Evolutionary conservation across 1,140 invertebrate genomes (phyloP).

Genomic region (Bombyx mandarina): DNA sequence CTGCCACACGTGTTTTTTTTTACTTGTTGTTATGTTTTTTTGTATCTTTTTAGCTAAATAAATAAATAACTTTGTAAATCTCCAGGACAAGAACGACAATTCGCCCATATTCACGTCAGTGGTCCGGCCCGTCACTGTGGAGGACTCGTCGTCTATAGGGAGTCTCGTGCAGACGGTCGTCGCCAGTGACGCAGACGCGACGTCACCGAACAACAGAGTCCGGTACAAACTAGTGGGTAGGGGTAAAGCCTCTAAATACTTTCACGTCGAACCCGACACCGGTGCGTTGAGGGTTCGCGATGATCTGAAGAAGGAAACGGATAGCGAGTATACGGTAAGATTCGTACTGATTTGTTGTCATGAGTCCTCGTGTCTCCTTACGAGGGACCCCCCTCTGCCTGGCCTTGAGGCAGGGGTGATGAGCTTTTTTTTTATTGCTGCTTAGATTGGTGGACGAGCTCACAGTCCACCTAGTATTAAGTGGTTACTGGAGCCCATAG

Average conservation of each 20-base stretch:
- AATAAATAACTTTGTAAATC: conserved; percentile 19
- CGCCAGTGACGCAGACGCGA: conserved; percentile 87
- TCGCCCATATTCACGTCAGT: conserved; percentile 88
- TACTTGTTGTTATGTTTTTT: no score
- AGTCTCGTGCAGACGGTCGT: conserved; percentile 82
- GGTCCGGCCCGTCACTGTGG: conserved; percentile 84
- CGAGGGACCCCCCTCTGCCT: no score
- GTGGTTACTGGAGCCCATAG: no score
- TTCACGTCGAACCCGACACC: conserved; percentile 87
- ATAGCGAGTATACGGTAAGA: conserved; percentile 83
- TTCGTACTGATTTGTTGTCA: no score
- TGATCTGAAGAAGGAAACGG: conserved; percentile 86
- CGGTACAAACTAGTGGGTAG: conserved; percentile 85
- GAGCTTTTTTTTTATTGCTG: no score
- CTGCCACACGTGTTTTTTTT: no score
- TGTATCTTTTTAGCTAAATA: no score
- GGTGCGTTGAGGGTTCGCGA: conserved; percentile 84
- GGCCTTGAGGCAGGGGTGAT: no score
- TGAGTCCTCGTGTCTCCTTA: no score
- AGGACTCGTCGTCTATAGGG: conserved; percentile 86
- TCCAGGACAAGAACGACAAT: conserved; percentile 84
- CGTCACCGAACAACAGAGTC: conserved; percentile 85
- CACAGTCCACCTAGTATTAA: no score
- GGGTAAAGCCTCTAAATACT: conserved; percentile 85
- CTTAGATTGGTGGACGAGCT: no score